Base-by-base conservation (phyloP, 2,797 vertebrate genomes). In the Rhinoraja longicauda region DNA sequence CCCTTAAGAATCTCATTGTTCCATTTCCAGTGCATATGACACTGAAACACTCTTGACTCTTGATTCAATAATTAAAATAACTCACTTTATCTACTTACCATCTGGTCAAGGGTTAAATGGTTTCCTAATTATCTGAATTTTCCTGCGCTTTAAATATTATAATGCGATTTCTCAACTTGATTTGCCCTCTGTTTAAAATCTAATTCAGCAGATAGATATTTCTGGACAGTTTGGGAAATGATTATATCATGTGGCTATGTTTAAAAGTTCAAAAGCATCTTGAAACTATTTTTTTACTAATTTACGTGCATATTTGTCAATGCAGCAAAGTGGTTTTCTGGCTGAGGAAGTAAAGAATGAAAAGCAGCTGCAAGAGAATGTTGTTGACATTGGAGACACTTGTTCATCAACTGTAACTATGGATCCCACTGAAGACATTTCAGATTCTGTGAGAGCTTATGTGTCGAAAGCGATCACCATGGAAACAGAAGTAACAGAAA, bases 341-440 rank as follows among this genome's bases (percentile, higher is more conserved):
- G 10, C 70, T 39, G 72, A 73, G 36, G 21, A 26, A 32, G 26
- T 24, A 29, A 75, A 29, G 36, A 92, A 53, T 95, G 94, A 94
- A 95, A 94, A 94, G 92, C 94, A 94, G 93, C 94, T 94, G 93
- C 95, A 93, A 94, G 67, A 77, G 93, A 94, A 93, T 95, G 94
- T 93, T 93, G 26, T 29, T 75, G 45, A 75, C 26, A 8, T 92
- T 70, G 57, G 90, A 92, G 70, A 75, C 75, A 75, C 24, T 53
- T 53, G 94, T 93, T 93, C 94, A 78, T 94, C 95, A 93, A 93
- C 94, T 26, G 94, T 97, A 95, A 95, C 97, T 95, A 97, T 97
- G 97, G 97, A 97, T 96, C 97, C 96, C 90, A 94, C 94, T 93
- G 96, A 96, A 95, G 24, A n/a, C 36, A 96, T 96, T 95, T 95